phyloP scores from a whole-genome alignment of 2,113 vertebrate genomes.

The Sander vitreus region DNA sequence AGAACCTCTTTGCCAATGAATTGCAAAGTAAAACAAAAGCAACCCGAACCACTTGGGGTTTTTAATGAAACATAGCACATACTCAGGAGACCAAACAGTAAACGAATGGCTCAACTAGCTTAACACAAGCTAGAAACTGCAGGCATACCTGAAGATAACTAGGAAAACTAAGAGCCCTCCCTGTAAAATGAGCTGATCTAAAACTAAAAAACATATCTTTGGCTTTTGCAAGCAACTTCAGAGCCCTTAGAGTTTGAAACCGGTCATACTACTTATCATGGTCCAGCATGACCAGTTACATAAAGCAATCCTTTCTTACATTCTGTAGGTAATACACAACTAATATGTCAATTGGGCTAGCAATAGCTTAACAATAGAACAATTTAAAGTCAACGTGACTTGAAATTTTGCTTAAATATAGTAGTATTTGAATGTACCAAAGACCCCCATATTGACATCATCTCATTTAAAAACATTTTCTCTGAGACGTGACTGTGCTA shows the following conservation, averaged over 20 bases:
- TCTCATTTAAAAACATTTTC: not conserved
- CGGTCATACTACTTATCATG: not conserved
- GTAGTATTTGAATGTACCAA: not conserved
- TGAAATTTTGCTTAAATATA: no score
- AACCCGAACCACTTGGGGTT: not conserved
- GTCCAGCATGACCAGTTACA: not conserved
- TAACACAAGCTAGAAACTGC: not conserved
- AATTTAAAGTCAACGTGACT: no score
- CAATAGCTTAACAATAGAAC: no score
- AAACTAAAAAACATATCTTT: not conserved
- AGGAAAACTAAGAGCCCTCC: not conserved
- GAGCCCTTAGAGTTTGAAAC: not conserved
- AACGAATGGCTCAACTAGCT: not conserved
- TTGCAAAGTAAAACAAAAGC: conserved; percentile 16
- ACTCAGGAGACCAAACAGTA: conserved; percentile 6
- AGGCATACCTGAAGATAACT: not conserved
- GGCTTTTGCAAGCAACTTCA: not conserved
- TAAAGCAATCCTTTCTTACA: not conserved
- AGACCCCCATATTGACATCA: not conserved
- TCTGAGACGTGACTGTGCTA: not conserved
- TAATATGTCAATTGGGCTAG: not conserved
- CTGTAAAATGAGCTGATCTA: not conserved
- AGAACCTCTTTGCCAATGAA: not conserved
- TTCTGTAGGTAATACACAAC: not conserved
- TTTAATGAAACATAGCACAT: conserved; percentile 5